A percentile compares a stretch with the other conserved stretches of the same genome.
Evolutionary conservation across 1,140 invertebrate genomes (phyloP).

Genomic region (Kradibia gibbosae): DNA sequence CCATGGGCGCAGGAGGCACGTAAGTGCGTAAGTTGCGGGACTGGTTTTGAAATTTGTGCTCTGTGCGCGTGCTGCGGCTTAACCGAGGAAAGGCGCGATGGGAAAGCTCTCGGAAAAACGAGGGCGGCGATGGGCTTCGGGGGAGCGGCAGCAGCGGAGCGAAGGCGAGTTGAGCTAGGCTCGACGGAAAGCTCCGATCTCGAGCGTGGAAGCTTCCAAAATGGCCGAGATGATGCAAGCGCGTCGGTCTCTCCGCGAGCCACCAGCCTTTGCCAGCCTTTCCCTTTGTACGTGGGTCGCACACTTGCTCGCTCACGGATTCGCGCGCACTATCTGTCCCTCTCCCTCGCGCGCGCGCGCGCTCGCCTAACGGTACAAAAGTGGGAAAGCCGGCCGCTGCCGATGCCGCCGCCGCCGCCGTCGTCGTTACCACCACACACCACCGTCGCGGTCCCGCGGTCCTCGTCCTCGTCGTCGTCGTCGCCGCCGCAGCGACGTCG

Average conservation of each 20-base stretch:
- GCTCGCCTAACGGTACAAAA: constrained; percentile 60
- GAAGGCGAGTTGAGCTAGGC: not conserved
- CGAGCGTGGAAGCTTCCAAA: constrained; percentile 67
- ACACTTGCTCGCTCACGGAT: too few relatives aligned
- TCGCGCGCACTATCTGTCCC: not conserved
- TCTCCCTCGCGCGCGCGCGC: constrained; percentile 46
- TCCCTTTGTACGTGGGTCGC: constrained; percentile 66
- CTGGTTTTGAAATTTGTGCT: too few relatives aligned
- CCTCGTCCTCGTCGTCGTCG: too few relatives aligned
- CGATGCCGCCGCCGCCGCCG: constrained; percentile 43
- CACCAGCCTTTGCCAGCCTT: constrained; percentile 65
- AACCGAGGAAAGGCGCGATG: not conserved
- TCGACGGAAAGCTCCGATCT: constrained; percentile 63
- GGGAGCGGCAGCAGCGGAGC: not conserved
- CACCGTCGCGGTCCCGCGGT: too few relatives aligned
- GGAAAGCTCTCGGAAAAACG: not conserved
- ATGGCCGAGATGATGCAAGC: constrained; percentile 72
- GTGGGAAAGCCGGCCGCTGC: constrained; percentile 50
- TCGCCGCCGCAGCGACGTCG: constrained; percentile 63
- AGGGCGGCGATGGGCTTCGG: not conserved
- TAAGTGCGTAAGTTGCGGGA: too few relatives aligned
- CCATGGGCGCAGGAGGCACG: too few relatives aligned
- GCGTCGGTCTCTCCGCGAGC: constrained; percentile 63
- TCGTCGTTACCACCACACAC: constrained; percentile 58
- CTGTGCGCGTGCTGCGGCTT: not conserved